Conservation (phyloP, 2,888 invertebrate genomes). For the Phaonia tiefii region DNA sequence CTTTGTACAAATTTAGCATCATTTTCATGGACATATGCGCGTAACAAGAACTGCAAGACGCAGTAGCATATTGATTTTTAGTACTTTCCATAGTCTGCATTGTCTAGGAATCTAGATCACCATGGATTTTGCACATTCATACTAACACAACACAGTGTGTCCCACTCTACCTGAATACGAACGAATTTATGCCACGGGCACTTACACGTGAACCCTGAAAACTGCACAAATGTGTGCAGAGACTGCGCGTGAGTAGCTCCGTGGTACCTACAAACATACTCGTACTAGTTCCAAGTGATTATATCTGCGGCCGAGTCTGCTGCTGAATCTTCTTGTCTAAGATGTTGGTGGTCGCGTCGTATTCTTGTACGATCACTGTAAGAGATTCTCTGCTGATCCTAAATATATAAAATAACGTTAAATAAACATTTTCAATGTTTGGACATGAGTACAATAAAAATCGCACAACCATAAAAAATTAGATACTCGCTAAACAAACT, state of each 20-base stretch:
- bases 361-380: neutral
- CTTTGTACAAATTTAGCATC: too few species aligned
- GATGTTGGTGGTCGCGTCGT: neutral
- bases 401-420: constrained; percentile 18
- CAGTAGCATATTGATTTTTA: constrained; percentile 42
- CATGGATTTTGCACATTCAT: constrained; percentile 20
- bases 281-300: constrained; percentile 25
- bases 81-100: neutral
- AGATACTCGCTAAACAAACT: constrained; percentile 29
- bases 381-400: constrained; percentile 1
- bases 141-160: neutral
- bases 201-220: neutral
- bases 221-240: too few species aligned
- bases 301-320: neutral
- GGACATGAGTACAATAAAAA: constrained; percentile 54
- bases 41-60: constrained; percentile 37
- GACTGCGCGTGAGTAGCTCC: neutral
- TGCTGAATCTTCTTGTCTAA: neutral
- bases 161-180: neutral
- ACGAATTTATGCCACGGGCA: neutral
- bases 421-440: constrained; percentile 37
- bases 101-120: constrained; percentile 32
- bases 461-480: constrained; percentile 58
- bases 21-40: too few species aligned
- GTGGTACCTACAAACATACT: constrained; percentile 12